These are phyloP conservation scores for Hypomecis punctinalis DNA, from an alignment of 2,888 invertebrate species.

Conservation along the genomic window DNA sequence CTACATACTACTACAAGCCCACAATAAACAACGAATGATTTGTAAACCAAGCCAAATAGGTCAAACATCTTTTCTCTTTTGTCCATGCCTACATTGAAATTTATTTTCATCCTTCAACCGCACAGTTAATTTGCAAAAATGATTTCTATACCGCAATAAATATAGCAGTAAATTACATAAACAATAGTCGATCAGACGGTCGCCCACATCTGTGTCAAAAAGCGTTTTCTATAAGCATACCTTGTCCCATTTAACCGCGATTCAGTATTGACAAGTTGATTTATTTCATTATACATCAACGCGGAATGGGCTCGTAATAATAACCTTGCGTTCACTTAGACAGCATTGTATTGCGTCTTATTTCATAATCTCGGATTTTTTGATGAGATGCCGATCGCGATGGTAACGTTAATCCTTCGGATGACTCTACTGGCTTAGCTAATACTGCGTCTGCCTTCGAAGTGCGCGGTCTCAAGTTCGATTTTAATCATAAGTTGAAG, in stretches of 20 bases:
- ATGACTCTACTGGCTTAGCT: background rate
- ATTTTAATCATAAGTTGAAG: too few species aligned
- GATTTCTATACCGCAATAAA: constrained; percentile 34
- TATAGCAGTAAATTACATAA: constrained; percentile 34
- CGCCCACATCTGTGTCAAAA: constrained; percentile 54
- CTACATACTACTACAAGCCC: too few species aligned
- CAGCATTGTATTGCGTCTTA: background rate
- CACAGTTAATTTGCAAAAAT: constrained; percentile 34
- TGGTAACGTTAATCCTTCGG: background rate
- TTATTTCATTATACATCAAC: constrained; percentile 58
- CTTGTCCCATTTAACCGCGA: constrained; percentile 61
- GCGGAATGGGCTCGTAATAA: constrained; percentile 20
- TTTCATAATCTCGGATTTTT: background rate
- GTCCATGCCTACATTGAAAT: constrained; percentile 13
- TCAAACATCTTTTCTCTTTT: too few species aligned
- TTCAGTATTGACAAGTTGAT: constrained; percentile 57
- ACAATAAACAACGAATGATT: too few species aligned
- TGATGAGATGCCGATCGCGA: background rate
- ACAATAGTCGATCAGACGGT: constrained; percentile 64
- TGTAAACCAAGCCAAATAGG: too few species aligned
- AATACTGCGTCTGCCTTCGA: too few species aligned
- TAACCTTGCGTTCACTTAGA: constrained; percentile 27
- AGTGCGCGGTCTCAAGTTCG: too few species aligned
- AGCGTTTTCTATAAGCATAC: constrained; percentile 56
- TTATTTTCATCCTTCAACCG: constrained; percentile 26